Evolutionary conservation across 2,797 vertebrate genomes (phyloP).

Genomic region (Epinephelus awoara): DNA sequence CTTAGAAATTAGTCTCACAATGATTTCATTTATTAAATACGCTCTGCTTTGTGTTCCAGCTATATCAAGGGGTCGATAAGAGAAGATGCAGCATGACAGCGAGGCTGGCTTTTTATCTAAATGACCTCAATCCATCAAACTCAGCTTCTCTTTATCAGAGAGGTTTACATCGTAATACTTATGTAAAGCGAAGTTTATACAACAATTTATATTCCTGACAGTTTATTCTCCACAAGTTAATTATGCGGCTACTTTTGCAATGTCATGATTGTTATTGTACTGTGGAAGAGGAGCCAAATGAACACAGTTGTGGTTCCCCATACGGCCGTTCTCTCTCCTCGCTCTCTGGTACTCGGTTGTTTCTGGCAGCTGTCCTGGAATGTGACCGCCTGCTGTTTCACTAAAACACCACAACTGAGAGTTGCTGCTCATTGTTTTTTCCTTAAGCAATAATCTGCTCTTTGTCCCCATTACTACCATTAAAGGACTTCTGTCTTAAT

Average conservation of each 20-base stretch:
- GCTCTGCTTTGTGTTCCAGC: constrained; percentile 26
- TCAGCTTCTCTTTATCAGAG: constrained; percentile 37
- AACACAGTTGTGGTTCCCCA: constrained; percentile 33
- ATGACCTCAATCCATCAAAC: constrained; percentile 68
- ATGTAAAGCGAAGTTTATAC: constrained; percentile 28
- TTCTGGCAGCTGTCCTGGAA: constrained; percentile 75
- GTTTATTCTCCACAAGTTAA: constrained; percentile 46
- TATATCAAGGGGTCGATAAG: constrained; percentile 30
- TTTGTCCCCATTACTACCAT: constrained; percentile 34
- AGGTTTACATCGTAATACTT: constrained; percentile 52
- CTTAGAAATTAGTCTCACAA: constrained; percentile 20
- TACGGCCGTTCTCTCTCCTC: constrained; percentile 18
- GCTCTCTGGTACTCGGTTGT: constrained; percentile 39
- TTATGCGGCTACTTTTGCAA: constrained; percentile 48
- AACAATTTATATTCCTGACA: constrained; percentile 49
- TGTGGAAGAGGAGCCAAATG: constrained; percentile 39
- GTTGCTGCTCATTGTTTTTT: constrained; percentile 36
- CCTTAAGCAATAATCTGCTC: constrained; percentile 44
- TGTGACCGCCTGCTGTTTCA: constrained; percentile 58
- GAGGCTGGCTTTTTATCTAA: constrained; percentile 54
- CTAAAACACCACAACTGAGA: constrained; percentile 50
- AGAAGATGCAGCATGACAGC: constrained; percentile 37
- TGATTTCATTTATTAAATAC: constrained; percentile 38
- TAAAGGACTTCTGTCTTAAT: constrained; percentile 46
- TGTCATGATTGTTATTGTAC: constrained; percentile 53